Conservation (phyloP, 2,888 invertebrate genomes). For the Sepiola atlantica region DNA sequence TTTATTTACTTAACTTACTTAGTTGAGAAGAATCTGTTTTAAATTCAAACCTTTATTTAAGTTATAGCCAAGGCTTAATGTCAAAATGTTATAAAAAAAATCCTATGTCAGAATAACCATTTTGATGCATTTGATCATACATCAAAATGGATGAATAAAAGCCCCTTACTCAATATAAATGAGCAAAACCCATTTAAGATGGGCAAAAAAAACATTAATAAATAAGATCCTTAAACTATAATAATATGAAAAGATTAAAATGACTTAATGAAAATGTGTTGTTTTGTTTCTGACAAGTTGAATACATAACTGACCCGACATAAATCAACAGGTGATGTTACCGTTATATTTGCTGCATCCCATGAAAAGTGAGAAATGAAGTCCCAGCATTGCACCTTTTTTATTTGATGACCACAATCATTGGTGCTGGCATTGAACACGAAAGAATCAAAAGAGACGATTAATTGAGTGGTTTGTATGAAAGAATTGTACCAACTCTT, state of each 20-base stretch:
- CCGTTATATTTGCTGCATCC: background rate
- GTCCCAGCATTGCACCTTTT: background rate
- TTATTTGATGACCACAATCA: slow-evolving; percentile 9
- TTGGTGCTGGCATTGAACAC: background rate
- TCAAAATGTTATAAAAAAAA: too few species aligned
- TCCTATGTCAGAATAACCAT: too few species aligned
- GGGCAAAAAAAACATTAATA: background rate
- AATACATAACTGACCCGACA: background rate
- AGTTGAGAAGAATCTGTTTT: too few species aligned
- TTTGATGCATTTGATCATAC: too few species aligned
- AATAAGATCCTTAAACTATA: background rate
- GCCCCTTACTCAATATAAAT: background rate
- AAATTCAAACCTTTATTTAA: too few species aligned
- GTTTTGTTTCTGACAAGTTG: background rate
- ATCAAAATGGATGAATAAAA: too few species aligned
- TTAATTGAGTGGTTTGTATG: background rate
- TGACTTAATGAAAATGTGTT: background rate
- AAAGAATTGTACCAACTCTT: background rate
- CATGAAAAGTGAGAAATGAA: background rate
- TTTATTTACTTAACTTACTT: too few species aligned
- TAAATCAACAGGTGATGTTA: background rate
- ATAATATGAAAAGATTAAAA: background rate
- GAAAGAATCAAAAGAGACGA: background rate
- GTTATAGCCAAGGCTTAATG: too few species aligned
- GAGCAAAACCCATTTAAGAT: background rate